Conservation (phyloP, 2,113 vertebrate species). For the Xiphophorus hellerii region DNA sequence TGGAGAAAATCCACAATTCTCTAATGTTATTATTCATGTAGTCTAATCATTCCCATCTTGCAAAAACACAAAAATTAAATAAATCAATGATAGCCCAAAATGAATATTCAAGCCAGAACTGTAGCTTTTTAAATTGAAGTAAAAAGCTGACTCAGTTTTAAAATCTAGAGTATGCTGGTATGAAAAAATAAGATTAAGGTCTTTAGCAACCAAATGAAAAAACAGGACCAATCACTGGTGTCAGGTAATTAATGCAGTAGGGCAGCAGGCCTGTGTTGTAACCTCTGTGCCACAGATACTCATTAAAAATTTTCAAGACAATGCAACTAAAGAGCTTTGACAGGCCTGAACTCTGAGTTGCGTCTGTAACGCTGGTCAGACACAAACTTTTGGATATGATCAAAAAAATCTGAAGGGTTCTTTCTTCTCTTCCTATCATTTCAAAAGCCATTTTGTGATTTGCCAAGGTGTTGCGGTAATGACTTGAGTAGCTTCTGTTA, state of each 20-base stretch:
- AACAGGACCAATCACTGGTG: slow-evolving; percentile 1
- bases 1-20: not conserved
- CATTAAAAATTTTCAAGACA: slow-evolving; percentile 22
- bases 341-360: slow-evolving; percentile 10
- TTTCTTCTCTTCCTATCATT: slow-evolving; percentile 5
- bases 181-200: not conserved
- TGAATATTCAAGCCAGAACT: not conserved
- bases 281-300: slow-evolving; percentile 39
- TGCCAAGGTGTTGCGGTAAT: slow-evolving; percentile 13
- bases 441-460: slow-evolving; percentile 17
- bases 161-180: too few relatives aligned
- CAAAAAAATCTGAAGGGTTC: not conserved
- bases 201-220: not conserved
- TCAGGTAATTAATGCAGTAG: slow-evolving; percentile 32
- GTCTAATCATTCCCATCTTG: not conserved
- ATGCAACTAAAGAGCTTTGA: slow-evolving; percentile 7
- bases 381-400: slow-evolving; percentile 18
- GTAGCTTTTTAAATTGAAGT: not conserved
- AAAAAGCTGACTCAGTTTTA: not conserved
- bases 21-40: not conserved
- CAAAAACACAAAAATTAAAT: not conserved
- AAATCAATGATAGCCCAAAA: not conserved
- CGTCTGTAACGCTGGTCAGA: slow-evolving; percentile 1
- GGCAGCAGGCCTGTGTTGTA: slow-evolving; percentile 32
- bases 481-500: not conserved